Evolutionary conservation across 2,113 vertebrate species (phyloP).

Genomic region (Oryzias woworae): DNA sequence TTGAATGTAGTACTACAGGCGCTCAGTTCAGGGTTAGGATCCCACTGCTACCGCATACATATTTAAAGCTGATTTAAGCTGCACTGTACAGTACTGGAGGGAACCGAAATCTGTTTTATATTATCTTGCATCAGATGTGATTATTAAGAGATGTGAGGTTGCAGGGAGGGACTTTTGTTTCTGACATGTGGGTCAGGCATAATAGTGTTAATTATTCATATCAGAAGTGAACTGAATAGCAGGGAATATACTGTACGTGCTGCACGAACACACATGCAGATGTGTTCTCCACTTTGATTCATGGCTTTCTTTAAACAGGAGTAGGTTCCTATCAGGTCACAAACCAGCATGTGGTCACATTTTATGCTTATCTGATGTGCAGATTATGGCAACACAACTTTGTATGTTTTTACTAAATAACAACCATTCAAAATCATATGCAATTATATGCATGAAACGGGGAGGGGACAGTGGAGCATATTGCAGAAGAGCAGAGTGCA

Average conservation of each 20-base stretch:
- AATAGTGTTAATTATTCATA: conserved; percentile 60
- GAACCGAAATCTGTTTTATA: conserved; percentile 25
- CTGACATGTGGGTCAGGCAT: conserved; percentile 53
- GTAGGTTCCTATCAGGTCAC: conserved; percentile 1
- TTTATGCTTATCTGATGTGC: conserved; percentile 14
- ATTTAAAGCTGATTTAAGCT: conserved; percentile 47
- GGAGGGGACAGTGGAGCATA: conserved; percentile 54
- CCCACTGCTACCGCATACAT: conserved; percentile 43
- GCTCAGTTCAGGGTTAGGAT: conserved; percentile 51
- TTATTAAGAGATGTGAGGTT: conserved; percentile 51
- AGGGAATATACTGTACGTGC: conserved; percentile 34
- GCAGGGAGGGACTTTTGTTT: conserved; percentile 13
- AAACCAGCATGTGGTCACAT: conserved; percentile 15
- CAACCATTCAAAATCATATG: conserved; percentile 33
- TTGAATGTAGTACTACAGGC: conserved; percentile 41
- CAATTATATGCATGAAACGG: conserved; percentile 38
- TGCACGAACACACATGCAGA: conserved; percentile 16
- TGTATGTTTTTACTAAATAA: conserved; percentile 47
- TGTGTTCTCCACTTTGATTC: conserved; percentile 39
- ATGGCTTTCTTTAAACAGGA: conserved; percentile 25
- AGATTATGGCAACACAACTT: conserved; percentile 15
- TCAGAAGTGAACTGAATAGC: conserved; percentile 19
- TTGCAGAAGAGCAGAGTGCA: conserved; percentile 55
- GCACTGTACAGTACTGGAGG: conserved; percentile 38
- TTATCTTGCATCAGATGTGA: conserved; percentile 41